Conservation (phyloP, 2,888 invertebrate species). For the Pterostichus madidus region DNA sequence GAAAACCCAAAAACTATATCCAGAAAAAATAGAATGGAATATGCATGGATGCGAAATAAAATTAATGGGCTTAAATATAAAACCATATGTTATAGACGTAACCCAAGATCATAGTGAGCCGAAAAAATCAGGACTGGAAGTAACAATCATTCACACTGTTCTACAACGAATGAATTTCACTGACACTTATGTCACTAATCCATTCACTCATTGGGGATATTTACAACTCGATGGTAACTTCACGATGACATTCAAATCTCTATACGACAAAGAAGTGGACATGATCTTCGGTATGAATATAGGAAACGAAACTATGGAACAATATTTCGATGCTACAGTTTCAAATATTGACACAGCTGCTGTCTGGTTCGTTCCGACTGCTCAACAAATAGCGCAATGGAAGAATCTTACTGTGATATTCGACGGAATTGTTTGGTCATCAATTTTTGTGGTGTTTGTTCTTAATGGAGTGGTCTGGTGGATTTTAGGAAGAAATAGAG, state of each 20-base stretch:
- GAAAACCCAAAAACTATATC: constrained; percentile 13
- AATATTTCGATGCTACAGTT: constrained; percentile 52
- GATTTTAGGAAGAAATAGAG: constrained; percentile 43
- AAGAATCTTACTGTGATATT: constrained; percentile 53
- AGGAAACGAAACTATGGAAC: constrained; percentile 54
- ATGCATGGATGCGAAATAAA: constrained; percentile 27
- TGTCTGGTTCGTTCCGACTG: constrained; percentile 61
- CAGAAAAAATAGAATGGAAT: constrained; percentile 26
- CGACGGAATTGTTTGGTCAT: constrained; percentile 23
- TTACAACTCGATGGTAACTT: constrained; percentile 41
- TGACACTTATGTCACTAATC: constrained; percentile 23
- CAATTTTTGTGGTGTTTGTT: constrained; percentile 30
- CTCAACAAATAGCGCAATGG: constrained; percentile 60
- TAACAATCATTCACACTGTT: constrained; percentile 45
- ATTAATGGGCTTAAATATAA: constrained; percentile 57
- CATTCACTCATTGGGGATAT: constrained; percentile 58
- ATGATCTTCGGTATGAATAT: constrained; percentile 63
- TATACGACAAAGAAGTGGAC: constrained; percentile 42
- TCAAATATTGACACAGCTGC: constrained; percentile 53
- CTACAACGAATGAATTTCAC: constrained; percentile 35
- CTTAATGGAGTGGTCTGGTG: constrained; percentile 52
- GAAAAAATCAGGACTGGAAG: constrained; percentile 50
- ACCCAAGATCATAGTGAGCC: constrained; percentile 10
- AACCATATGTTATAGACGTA: constrained; percentile 55
- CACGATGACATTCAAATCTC: constrained; percentile 55